Base-by-base conservation (phyloP, 2,113 vertebrate genomes). In the Eleginops maclovinus region DNA sequence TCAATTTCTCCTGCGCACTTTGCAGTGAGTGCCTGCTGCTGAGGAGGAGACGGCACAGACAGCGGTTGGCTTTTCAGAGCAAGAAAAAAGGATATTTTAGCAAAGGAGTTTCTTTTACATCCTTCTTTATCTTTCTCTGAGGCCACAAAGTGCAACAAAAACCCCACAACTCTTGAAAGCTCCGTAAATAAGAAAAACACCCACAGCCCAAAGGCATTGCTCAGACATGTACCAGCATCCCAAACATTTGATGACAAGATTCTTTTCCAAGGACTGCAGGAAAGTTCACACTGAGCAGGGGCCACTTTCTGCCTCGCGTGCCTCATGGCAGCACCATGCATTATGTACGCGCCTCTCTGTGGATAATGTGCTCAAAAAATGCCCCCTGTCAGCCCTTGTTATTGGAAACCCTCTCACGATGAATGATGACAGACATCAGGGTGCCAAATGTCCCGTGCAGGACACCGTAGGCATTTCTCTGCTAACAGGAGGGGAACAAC, bases 361-460 rank as follows among this genome's bases (percentile, higher is more conserved):
- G 81, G 89, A 92, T 89, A 88, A 89, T 88, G 83, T 78, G 75
- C 85, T 90, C 79, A 90, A 90, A 86, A 85, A 86, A 87, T 87
- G 91, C 92, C 94, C 93, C 90, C 91, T 93, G 87, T 77, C 77
- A 89, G 94, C 88, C 95, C 94, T 95, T 94, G 94, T 93, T 93
- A 91, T 93, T 91, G 86, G 89, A 93, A 92, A 92, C 81, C 87
- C 79, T 88, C 90, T 92, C 83, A 85, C 56, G 50, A 90, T 95
- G 94, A 95, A 92, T 95, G 92, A 95, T 94, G 93, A 93, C 89
- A 87, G 91, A 87, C 92, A 90, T 93, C 88, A 87, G 89, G 82
- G 91, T 92, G 94, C 93, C 94, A 94, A 94, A 95, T 95, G 94
- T 93, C 92, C 95, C 93, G 44, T 94, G 93, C 93, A 92, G 90